A percentile compares a stretch with the other conserved stretches of the same genome.
Evolutionary conservation across 1,140 invertebrate genomes (phyloP).

Genomic region (Drosophila nasuta): DNA sequence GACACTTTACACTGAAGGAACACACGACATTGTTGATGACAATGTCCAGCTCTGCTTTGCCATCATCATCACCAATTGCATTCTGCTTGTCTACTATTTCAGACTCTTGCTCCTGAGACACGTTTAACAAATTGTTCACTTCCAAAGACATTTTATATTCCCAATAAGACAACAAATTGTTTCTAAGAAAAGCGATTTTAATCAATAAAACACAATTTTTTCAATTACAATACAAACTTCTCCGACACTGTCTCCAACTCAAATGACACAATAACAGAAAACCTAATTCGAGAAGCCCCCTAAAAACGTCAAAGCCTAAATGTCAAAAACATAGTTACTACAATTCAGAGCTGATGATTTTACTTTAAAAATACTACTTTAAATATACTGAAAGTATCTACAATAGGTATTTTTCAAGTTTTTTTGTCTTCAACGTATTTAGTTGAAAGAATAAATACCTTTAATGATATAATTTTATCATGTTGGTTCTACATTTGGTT

Average conservation of each 20-base stretch:
- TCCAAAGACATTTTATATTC: constrained; percentile 4
- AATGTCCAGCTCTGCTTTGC: constrained; percentile 92
- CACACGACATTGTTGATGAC: constrained; percentile 99
- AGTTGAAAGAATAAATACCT: too few species aligned
- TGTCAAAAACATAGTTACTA: too few species aligned
- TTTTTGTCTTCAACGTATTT: too few species aligned
- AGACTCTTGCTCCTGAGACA: neutral
- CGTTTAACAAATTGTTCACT: neutral
- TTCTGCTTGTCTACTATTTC: neutral
- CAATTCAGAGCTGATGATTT: too few species aligned
- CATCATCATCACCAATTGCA: constrained; percentile 14
- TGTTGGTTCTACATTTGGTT: too few species aligned
- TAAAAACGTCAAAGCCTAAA: neutral
- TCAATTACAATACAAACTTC: neutral
- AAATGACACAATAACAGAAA: neutral
- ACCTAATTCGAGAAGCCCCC: neutral
- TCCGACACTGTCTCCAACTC: neutral
- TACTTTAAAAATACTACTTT: too few species aligned
- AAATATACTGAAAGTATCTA: too few species aligned
- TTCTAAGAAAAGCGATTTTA: neutral
- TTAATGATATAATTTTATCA: too few species aligned
- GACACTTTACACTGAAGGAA: constrained; percentile 98
- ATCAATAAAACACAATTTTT: too few species aligned
- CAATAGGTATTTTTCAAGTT: too few species aligned
- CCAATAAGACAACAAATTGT: neutral